phyloP scores from a whole-genome alignment of 1,140 invertebrate genomes.

The Bombus terrestris region DNA sequence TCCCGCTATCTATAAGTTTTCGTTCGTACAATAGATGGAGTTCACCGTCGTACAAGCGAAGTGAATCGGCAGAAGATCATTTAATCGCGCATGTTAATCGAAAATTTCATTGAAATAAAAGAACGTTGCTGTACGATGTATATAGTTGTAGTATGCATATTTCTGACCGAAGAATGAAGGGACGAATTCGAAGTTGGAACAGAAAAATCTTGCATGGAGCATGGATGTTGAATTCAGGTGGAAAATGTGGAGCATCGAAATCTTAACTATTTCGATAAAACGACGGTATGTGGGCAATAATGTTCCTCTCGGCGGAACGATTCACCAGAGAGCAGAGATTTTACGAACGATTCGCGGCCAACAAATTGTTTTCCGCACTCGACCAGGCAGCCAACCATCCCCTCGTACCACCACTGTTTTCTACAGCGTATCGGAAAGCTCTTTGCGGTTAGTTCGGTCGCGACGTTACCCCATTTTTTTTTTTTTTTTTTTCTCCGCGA shows the following conservation, averaged over 20 bases:
- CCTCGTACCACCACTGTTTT: constrained; percentile 21
- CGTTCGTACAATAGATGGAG: too few species aligned
- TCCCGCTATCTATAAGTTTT: too few species aligned
- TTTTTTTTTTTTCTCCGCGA: constrained; percentile 14
- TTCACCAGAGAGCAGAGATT: constrained; percentile 34
- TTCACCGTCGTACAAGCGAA: too few species aligned
- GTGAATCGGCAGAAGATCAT: too few species aligned
- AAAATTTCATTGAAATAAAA: too few species aligned
- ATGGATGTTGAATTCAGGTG: neutral
- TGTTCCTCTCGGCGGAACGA: constrained; percentile 6
- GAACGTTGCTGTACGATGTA: too few species aligned
- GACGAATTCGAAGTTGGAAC: neutral
- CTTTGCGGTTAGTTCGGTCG: constrained; percentile 62
- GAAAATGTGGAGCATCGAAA: neutral
- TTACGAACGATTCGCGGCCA: constrained; percentile 53
- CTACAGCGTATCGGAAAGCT: constrained; percentile 61
- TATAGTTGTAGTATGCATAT: neutral
- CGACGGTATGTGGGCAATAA: constrained; percentile 12
- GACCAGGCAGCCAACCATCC: neutral
- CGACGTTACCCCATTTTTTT: constrained; percentile 12
- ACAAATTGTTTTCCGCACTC: constrained; percentile 64
- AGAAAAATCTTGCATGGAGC: neutral
- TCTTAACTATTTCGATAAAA: constrained; percentile 42
- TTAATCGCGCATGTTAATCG: too few species aligned
- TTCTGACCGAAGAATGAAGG: neutral